Conservation (phyloP, 2,113 vertebrate genomes). For the Todiramphus saurophagus region DNA sequence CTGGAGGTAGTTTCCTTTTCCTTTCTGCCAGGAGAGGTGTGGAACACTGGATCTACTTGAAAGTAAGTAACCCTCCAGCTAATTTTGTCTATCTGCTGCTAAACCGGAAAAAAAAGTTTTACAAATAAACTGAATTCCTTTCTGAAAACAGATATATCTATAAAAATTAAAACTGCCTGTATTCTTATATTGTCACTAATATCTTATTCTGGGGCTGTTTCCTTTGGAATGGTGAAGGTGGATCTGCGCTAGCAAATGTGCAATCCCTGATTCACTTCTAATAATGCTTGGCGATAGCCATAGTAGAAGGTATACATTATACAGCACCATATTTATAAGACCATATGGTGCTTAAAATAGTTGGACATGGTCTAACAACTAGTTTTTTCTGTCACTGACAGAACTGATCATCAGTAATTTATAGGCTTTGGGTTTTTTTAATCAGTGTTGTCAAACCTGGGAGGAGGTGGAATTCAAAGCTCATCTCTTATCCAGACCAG, state of each 20-base stretch:
- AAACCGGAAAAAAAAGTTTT: background rate
- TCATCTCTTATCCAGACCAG: background rate
- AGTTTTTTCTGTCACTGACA: background rate
- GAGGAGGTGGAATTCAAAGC: background rate
- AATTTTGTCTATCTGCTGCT: background rate
- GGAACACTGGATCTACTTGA: background rate
- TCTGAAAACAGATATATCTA: background rate
- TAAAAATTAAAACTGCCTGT: background rate
- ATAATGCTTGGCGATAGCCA: background rate
- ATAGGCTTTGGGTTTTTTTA: background rate
- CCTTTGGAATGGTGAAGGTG: background rate
- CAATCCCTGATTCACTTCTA: background rate
- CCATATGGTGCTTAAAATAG: background rate
- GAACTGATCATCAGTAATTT: background rate
- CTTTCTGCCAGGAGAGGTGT: background rate
- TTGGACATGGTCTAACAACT: background rate
- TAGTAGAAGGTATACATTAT: background rate
- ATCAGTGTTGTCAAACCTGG: background rate
- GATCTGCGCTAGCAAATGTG: background rate
- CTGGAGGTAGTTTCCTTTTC: background rate
- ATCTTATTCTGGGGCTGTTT: background rate
- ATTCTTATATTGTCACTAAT: background rate
- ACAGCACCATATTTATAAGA: background rate
- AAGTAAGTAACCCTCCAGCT: slow-evolving; percentile 7
- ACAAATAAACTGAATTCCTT: background rate